These are phyloP conservation scores for Drosophila limbata DNA, from an alignment of 2,888 invertebrate genomes.

Conservation along the genomic window DNA sequence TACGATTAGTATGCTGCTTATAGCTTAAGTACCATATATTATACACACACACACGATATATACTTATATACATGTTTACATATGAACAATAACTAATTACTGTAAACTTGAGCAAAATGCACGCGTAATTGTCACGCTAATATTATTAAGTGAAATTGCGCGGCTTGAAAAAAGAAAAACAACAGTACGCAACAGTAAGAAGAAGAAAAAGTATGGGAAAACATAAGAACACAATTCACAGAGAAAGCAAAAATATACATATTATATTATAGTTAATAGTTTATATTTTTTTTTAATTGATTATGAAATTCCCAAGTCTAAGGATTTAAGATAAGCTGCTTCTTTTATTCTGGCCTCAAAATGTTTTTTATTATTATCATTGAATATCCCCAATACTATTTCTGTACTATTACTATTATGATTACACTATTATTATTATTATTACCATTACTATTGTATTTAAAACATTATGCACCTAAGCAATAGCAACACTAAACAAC, in stretches of 20 bases:
- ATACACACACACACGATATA: slow-evolving; percentile 1
- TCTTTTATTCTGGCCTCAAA: slow-evolving; percentile 55
- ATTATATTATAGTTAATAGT: slow-evolving; percentile 12
- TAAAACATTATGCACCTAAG: slow-evolving; percentile 47
- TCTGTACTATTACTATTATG: slow-evolving; percentile 53
- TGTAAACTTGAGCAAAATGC: slow-evolving; percentile 16
- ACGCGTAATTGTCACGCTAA: slow-evolving; percentile 59
- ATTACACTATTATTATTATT: slow-evolving; percentile 36
- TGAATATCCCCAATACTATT: slow-evolving; percentile 49
- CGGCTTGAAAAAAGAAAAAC: slow-evolving; percentile 15
- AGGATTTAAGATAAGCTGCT: slow-evolving; percentile 47
- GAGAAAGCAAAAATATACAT: neutral
- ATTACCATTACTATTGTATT: slow-evolving; percentile 34
- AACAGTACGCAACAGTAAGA: slow-evolving; percentile 1
- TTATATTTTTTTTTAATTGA: slow-evolving; percentile 28
- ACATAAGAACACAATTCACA: slow-evolving; percentile 1
- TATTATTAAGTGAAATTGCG: slow-evolving; percentile 70
- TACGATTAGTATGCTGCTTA: slow-evolving; percentile 42
- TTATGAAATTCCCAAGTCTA: slow-evolving; percentile 41
- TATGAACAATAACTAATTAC: slow-evolving; percentile 15
- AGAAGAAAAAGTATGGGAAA: slow-evolving; percentile 7
- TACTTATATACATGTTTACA: slow-evolving; percentile 10
- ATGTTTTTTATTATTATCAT: slow-evolving; percentile 58
- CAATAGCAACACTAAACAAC: slow-evolving; percentile 7
- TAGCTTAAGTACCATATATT: slow-evolving; percentile 36